Base-by-base conservation (phyloP, 2,888 invertebrate genomes). In the Darwinula stevensoni region DNA sequence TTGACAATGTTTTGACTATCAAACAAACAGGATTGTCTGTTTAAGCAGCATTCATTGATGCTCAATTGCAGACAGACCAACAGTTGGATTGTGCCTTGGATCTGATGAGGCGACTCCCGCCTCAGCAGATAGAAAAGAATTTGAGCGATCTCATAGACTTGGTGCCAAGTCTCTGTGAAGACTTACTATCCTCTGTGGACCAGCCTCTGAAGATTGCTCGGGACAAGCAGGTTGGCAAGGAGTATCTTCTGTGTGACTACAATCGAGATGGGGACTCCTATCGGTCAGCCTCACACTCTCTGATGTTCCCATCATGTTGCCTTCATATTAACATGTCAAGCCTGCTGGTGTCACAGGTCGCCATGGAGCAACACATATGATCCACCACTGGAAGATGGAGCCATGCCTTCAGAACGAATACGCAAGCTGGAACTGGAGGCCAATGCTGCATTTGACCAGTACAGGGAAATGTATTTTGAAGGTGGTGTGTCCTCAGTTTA, bases 301-400 rank as follows among this genome's bases (percentile, higher is more conserved):
- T n/a, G n/a, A n/a, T n/a, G n/a, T n/a, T n/a, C n/a, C n/a, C n/a
- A n/a, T n/a, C n/a, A n/a, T n/a, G n/a, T n/a, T n/a, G n/a, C n/a
- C n/a, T n/a, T n/a, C n/a, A n/a, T n/a, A n/a, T n/a, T n/a, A n/a
- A n/a, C n/a, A n/a, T n/a, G n/a, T n/a, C n/a, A n/a, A n/a, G n/a
- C n/a, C n/a, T n/a, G n/a, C n/a, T n/a, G n/a, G n/a, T n/a, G n/a
- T 41, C 42, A 13, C 41, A 72, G 78, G 45, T 97, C 94, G 14
- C 94, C 94, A 2, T 94, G 94, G 94, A 91, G 88, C 40, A 99
- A 97, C 53, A 74, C 75, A 1, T 99, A 97, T 46, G 84, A 91
- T 51, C 97, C 97, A 12, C 80, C 86, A 1, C 54, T 97, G 40
- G 91, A 94, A 52, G 97, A 97, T 59, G 97, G 94, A 2, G 82